These are phyloP conservation scores for Spisula subtruncata DNA, from an alignment of 2,888 invertebrate genomes.

Conservation along the genomic window DNA sequence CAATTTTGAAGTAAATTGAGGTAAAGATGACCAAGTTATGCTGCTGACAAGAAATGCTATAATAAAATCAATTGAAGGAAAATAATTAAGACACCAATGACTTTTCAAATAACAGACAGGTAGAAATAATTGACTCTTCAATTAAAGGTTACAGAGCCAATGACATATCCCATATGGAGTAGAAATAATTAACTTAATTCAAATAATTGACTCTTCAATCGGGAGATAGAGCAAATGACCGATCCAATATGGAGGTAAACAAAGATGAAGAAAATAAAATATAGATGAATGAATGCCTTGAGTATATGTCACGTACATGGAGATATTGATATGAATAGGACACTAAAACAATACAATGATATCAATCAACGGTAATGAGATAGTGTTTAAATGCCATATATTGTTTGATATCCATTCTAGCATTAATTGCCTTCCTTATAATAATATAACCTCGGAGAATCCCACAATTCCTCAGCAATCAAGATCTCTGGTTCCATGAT, in stretches of 20 bases:
- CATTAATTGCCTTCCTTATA: background rate
- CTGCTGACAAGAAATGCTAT: too few species aligned
- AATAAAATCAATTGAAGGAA: too few species aligned
- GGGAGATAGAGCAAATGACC: too few species aligned
- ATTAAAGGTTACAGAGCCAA: background rate
- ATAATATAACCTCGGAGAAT: background rate
- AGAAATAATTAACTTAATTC: too few species aligned
- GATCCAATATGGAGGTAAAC: too few species aligned
- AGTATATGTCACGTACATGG: slow-evolving; percentile 7
- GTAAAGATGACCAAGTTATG: too few species aligned
- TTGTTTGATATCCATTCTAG: background rate
- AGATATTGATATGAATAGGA: background rate
- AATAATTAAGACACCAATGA: too few species aligned
- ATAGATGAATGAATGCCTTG: background rate
- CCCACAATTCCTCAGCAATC: background rate
- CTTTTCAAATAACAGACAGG: background rate
- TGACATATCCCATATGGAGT: too few species aligned
- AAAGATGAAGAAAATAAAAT: background rate
- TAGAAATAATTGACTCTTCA: slow-evolving; percentile 17
- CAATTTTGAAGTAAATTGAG: too few species aligned
- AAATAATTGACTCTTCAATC: too few species aligned
- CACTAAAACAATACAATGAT: background rate
- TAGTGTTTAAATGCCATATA: background rate
- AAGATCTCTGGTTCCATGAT: background rate
- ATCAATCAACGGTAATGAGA: background rate